phyloP scores from a whole-genome alignment of 2,113 vertebrate species.

The Bombycilla garrulus region DNA sequence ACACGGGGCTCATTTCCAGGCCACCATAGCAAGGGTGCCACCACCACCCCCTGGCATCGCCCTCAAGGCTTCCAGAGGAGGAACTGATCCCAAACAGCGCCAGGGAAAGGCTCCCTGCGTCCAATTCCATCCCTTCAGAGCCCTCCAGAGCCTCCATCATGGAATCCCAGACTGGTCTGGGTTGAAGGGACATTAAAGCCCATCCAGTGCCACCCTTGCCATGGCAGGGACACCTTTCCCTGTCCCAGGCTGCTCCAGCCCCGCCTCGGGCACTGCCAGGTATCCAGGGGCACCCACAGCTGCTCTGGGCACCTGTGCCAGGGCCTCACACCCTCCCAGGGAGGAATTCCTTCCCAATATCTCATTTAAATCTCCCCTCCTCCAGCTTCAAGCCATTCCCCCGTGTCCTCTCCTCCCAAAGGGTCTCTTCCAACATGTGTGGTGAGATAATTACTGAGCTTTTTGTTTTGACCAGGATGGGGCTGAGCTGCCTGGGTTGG shows the following conservation, averaged over 20 bases:
- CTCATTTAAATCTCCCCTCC: not conserved
- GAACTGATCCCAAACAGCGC: accelerated
- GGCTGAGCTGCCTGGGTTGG: accelerated
- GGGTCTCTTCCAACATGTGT: not conserved
- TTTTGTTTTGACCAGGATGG: not conserved
- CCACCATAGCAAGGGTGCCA: not conserved
- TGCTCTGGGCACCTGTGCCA: not conserved
- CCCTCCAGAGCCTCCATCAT: not conserved
- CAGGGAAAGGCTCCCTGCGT: not conserved
- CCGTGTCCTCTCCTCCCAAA: not conserved
- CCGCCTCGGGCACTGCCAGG: not conserved
- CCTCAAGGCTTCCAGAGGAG: not conserved
- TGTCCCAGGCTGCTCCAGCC: not conserved
- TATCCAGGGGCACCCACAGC: not conserved
- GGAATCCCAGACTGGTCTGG: not conserved
- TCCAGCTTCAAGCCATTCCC: not conserved
- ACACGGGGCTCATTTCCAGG: not conserved
- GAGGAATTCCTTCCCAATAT: not conserved
- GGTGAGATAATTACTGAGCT: not conserved
- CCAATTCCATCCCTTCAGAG: not conserved
- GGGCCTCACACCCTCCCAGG: not conserved
- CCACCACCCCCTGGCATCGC: accelerated
- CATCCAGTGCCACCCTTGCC: not conserved
- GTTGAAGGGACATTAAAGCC: accelerated
- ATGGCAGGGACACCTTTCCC: not conserved